Conservation (phyloP, 2,797 vertebrate species). For the Avahi laniger region DNA sequence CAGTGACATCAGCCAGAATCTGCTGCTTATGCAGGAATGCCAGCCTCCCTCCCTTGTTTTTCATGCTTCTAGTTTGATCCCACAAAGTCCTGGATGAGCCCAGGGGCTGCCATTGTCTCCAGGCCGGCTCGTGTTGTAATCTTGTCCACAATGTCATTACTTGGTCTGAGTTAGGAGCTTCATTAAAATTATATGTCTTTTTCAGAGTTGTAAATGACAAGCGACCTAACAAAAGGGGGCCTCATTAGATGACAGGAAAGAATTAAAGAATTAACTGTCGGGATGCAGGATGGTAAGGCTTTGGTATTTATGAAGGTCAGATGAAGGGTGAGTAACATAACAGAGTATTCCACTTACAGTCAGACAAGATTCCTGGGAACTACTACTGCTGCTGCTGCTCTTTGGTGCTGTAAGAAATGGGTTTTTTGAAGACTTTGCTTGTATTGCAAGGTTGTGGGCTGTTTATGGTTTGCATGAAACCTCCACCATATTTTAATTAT, state of each 20-base stretch:
- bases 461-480: constrained; percentile 71
- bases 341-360: constrained; percentile 79
- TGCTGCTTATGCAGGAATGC: constrained; percentile 42
- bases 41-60: constrained; percentile 9
- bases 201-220: constrained; percentile 81
- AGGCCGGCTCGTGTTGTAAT: constrained; percentile 32
- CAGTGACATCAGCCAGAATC: constrained; percentile 43
- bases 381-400: constrained; percentile 25
- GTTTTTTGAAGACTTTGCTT: constrained; percentile 78
- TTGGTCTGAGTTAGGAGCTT: constrained; percentile 77
- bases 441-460: constrained; percentile 62
- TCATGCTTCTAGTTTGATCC: constrained; percentile 28
- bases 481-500: constrained; percentile 75
- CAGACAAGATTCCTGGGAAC: constrained; percentile 72
- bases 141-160: constrained; percentile 74
- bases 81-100: not conserved
- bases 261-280: constrained; percentile 86
- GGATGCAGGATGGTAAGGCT: constrained; percentile 77
- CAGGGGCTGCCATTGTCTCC: not conserved
- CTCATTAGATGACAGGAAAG: constrained; percentile 80
- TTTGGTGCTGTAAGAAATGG: constrained; percentile 67
- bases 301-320: constrained; percentile 86
- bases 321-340: constrained; percentile 79
- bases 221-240: constrained; percentile 81
- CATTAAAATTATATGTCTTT: constrained; percentile 84